Evolutionary conservation across 2,797 vertebrate genomes (phyloP).

Genomic region (Ceyx erithaca): DNA sequence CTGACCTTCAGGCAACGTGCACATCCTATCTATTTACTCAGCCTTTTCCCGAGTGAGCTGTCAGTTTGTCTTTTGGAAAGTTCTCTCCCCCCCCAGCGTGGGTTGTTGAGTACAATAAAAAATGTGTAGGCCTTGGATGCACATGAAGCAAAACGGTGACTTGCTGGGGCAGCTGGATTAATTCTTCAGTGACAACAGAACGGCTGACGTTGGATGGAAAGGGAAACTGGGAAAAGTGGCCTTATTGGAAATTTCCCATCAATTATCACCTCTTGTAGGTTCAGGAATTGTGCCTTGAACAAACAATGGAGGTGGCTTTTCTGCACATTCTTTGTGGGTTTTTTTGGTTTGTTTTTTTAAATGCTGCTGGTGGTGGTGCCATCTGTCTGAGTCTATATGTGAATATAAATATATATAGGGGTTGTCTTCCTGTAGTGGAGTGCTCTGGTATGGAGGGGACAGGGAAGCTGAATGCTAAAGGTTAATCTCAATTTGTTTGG

Average conservation of each 20-base stretch:
- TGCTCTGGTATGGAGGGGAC: background rate
- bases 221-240: background rate
- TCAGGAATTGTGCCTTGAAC: constrained; percentile 42
- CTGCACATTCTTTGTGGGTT: background rate
- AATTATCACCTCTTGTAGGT: constrained; percentile 10
- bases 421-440: background rate
- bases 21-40: constrained; percentile 30
- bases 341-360: too few species aligned
- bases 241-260: constrained; percentile 41
- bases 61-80: constrained; percentile 49
- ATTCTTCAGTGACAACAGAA: constrained; percentile 54
- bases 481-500: background rate
- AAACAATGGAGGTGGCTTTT: background rate
- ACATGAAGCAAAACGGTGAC: background rate
- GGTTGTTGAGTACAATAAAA: constrained; percentile 5
- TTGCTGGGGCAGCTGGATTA: background rate
- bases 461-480: background rate
- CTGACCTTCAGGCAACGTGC: constrained; percentile 31
- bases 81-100: background rate
- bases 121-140: constrained; percentile 12
- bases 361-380: background rate
- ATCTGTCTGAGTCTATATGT: background rate
- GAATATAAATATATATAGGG: background rate
- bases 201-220: background rate
- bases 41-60: constrained; percentile 26